These are phyloP conservation scores for Lanius ludovicianus DNA, from an alignment of 2,113 vertebrate species.

Conservation along the genomic window DNA sequence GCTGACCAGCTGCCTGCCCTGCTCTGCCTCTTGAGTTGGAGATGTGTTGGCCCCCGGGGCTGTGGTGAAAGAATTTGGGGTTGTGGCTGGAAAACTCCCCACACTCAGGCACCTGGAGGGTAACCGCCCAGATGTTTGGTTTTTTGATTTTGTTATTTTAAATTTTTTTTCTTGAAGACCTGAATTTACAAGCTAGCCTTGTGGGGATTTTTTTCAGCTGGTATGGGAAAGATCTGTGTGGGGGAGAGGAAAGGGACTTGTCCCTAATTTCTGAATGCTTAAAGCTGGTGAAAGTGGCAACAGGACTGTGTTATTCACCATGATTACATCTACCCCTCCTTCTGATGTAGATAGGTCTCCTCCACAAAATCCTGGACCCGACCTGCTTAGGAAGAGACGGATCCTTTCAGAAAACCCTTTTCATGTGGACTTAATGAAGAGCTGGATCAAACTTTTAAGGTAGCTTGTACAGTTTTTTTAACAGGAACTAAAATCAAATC, in stretches of 20 bases:
- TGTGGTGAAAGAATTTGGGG: background rate
- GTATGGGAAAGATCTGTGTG: background rate
- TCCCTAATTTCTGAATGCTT: background rate
- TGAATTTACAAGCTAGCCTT: background rate
- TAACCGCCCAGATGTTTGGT: background rate
- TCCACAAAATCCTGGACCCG: background rate
- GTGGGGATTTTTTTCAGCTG: background rate
- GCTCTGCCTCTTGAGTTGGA: background rate
- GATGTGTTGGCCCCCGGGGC: background rate
- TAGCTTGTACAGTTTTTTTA: background rate
- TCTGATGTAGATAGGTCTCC: background rate
- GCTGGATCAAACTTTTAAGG: background rate
- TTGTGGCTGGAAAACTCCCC: constrained; percentile 41
- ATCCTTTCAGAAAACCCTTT: background rate
- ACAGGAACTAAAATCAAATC: background rate
- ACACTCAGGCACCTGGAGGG: background rate
- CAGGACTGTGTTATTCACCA: background rate
- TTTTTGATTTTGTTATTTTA: background rate
- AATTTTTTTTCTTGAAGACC: background rate
- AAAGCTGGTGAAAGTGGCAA: background rate
- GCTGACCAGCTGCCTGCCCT: background rate
- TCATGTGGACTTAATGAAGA: background rate
- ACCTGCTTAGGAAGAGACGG: background rate
- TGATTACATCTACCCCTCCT: background rate
- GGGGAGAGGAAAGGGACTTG: background rate